Base-by-base conservation (phyloP, 2,113 vertebrate species). In the Eptesicus fuscus region DNA sequence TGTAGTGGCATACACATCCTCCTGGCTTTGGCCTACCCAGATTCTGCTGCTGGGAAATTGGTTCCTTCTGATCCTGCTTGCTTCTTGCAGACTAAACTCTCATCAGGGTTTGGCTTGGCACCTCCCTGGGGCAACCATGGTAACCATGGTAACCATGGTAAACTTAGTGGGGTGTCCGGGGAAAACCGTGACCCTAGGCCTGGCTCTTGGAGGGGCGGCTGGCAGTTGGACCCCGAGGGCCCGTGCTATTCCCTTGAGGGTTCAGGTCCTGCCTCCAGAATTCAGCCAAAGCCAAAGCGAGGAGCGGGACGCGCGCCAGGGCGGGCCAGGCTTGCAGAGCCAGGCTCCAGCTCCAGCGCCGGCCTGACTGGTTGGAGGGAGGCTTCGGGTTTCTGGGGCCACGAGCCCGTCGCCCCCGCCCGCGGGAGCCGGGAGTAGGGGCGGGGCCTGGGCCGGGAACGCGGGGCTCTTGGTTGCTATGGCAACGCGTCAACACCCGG, bases 401-500 rank as follows among this genome's bases (percentile, higher is more conserved):
- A 79, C 49, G 12, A 1, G 37, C 35, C 0, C 12, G 2, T 0
- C 0, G 0, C 1, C 7, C n/a, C 71, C 1, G 44, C 16, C 35
- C 4, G 0, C 30, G 0, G 4, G 22, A 28, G 9, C 32, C 2
- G 35, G 17, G 69, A 10, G 44, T 10, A n/a, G 79, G 44, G 82
- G 94, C 79, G 83, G 71, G 32, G 90, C 74, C 65, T 5, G 35
- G 25, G 7, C 28, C 67, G 1, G 4, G 51, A 25, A 2, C 3
- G 25, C 23, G 12, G 23, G 23, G 70, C 73, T 47, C n/a, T 7
- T 40, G 76, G 96, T 96, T 96, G 93, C 94, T 51, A 51, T 44
- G 87, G 97, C 32, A 84, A 93, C 96, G 67, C 51, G 88, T 97
- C 94, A 90, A 93, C 94, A 90, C 35, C 40, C 0, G 1, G 14